These are phyloP conservation scores for Lycaon pictus DNA, from an alignment of 2,113 vertebrate genomes.

Conservation along the genomic window DNA sequence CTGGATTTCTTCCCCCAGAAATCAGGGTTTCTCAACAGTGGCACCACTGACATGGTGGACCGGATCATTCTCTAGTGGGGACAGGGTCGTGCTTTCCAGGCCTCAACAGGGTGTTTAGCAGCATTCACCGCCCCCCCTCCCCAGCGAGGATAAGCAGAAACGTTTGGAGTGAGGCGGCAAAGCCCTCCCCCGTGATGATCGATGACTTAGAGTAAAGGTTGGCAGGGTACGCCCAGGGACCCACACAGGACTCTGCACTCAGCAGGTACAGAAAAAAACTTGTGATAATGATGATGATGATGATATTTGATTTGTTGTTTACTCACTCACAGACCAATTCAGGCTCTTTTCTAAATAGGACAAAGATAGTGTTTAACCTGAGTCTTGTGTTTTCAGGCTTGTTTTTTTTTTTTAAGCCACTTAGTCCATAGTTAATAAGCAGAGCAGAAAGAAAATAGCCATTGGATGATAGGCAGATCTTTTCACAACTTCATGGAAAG, in stretches of 20 bases:
- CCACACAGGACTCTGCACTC: neutral
- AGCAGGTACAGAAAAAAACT: neutral
- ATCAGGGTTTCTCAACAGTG: neutral
- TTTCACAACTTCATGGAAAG: slow-evolving; percentile 8
- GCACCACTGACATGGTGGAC: neutral
- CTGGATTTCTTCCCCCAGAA: neutral
- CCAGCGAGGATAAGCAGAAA: neutral
- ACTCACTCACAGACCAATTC: neutral
- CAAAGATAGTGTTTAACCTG: neutral
- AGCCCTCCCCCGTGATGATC: neutral
- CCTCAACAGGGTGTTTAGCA: neutral
- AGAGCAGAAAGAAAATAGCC: slow-evolving; percentile 48
- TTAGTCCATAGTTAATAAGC: slow-evolving; percentile 52
- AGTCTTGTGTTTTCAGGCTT: neutral
- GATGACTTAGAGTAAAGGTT: neutral
- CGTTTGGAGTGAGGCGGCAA: neutral
- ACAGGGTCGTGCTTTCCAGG: neutral
- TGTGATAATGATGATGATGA: neutral
- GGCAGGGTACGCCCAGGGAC: neutral
- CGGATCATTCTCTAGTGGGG: neutral
- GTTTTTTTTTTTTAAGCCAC: neutral
- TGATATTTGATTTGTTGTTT: slow-evolving; percentile 14
- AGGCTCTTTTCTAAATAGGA: slow-evolving; percentile 24
- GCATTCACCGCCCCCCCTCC: neutral
- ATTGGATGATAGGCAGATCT: neutral